These are phyloP conservation scores for Etheostoma spectabile DNA, from an alignment of 2,113 vertebrate species.

Conservation along the genomic window DNA sequence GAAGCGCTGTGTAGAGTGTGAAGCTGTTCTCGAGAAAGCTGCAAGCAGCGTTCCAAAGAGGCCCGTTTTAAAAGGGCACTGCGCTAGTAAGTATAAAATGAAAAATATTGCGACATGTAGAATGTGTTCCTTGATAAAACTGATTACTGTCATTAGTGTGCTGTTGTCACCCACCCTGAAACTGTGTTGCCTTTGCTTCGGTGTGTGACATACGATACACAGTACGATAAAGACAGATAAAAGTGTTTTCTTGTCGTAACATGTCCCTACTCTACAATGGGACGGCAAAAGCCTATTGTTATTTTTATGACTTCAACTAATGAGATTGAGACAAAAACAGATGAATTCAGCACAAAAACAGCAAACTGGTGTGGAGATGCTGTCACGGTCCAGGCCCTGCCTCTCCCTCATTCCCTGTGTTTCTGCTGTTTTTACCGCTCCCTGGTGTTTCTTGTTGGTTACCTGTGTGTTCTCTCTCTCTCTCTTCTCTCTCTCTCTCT, in stretches of 20 bases:
- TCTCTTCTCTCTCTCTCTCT: too few relatives aligned
- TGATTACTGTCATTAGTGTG: slow-evolving; percentile 1
- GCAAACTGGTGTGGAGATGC: background rate
- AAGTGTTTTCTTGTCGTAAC: background rate
- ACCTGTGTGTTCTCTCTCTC: background rate
- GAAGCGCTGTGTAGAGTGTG: too few relatives aligned
- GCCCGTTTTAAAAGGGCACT: too few relatives aligned
- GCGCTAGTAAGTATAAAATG: too few relatives aligned
- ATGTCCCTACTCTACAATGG: background rate
- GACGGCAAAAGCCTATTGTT: slow-evolving; percentile 2
- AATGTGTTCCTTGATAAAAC: background rate
- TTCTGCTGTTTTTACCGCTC: too few relatives aligned
- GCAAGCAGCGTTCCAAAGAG: too few relatives aligned
- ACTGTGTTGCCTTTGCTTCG: background rate
- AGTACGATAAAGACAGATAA: background rate
- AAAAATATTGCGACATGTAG: background rate
- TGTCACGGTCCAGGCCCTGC: too few relatives aligned
- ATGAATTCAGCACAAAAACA: background rate
- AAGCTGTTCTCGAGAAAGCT: too few relatives aligned
- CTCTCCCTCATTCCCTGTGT: too few relatives aligned
- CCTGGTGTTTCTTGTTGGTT: too few relatives aligned
- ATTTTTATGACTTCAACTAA: background rate
- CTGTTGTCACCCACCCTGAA: background rate
- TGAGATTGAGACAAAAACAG: background rate
- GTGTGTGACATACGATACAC: background rate